Conservation (phyloP, 2,113 vertebrate genomes). For the Otocyon megalotis region DNA sequence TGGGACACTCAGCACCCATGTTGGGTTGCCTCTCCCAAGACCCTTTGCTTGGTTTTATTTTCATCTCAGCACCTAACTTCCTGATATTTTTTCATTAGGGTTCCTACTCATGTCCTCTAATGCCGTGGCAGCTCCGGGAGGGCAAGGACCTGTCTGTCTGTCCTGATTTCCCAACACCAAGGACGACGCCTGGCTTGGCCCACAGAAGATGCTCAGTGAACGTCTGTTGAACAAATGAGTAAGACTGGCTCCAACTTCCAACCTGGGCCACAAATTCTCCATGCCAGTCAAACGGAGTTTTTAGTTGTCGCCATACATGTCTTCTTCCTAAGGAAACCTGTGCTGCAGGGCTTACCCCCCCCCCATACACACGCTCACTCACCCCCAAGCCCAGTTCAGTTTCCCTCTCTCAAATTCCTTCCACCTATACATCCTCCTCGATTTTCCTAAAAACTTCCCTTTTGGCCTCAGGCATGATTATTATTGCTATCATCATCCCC, state of each 20-base stretch:
- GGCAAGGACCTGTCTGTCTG: too few species aligned
- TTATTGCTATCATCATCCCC: background rate
- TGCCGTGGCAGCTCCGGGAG: background rate
- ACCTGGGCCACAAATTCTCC: background rate
- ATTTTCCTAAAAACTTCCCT: background rate
- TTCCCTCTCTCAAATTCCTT: background rate
- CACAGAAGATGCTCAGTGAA: background rate
- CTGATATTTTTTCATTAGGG: background rate
- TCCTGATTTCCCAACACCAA: background rate
- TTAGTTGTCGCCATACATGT: background rate
- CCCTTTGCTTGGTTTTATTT: background rate
- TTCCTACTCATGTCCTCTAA: background rate
- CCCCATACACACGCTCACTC: background rate
- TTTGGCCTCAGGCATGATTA: background rate
- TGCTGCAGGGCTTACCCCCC: background rate
- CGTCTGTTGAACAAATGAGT: background rate
- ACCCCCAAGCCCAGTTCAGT: background rate
- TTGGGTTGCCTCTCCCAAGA: background rate
- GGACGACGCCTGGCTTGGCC: background rate
- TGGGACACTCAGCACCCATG: background rate
- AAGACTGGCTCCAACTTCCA: background rate
- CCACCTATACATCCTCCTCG: background rate
- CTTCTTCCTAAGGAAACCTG: background rate
- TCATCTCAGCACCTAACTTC: background rate
- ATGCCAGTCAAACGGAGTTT: background rate